Percentiles rank a stretch among this genome's conserved stretches.
Conservation (phyloP, 2,797 vertebrate species). For the Monodelphis domestica region DNA sequence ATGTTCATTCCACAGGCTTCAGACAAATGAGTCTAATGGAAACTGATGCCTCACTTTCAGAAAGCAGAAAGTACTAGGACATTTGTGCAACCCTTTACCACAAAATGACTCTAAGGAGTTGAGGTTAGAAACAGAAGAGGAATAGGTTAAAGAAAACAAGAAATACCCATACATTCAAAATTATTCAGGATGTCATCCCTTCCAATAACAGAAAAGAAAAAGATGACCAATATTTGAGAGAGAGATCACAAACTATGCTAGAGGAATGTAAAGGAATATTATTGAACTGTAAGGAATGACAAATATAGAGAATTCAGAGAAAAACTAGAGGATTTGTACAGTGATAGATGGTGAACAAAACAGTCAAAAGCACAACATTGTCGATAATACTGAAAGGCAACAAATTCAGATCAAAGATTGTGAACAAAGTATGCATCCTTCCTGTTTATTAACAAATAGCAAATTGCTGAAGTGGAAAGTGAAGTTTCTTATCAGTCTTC, state of each 20-base stretch:
- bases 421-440: neutral
- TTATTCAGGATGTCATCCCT: neutral
- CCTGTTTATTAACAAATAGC: neutral
- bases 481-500: neutral
- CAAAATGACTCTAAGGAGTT: conserved; percentile 48
- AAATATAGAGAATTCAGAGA: neutral
- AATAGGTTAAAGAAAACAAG: conserved; percentile 26
- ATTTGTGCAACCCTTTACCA: conserved; percentile 36
- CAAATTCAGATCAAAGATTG: neutral
- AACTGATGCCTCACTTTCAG: conserved; percentile 48
- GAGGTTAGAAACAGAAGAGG: conserved; percentile 46
- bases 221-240: neutral
- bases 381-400: neutral
- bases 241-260: neutral
- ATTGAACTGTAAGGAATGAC: neutral
- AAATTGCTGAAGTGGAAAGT: neutral
- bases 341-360: neutral
- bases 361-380: neutral
- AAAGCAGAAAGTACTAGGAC: conserved; percentile 35
- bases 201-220: neutral
- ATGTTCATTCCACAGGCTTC: conserved; percentile 26
- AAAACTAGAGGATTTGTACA: neutral
- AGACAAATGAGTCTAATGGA: conserved; percentile 40
- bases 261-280: neutral
- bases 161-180: neutral